phyloP scores from a whole-genome alignment of 2,888 invertebrate genomes.

The Lepidocyrtoides sp. region DNA sequence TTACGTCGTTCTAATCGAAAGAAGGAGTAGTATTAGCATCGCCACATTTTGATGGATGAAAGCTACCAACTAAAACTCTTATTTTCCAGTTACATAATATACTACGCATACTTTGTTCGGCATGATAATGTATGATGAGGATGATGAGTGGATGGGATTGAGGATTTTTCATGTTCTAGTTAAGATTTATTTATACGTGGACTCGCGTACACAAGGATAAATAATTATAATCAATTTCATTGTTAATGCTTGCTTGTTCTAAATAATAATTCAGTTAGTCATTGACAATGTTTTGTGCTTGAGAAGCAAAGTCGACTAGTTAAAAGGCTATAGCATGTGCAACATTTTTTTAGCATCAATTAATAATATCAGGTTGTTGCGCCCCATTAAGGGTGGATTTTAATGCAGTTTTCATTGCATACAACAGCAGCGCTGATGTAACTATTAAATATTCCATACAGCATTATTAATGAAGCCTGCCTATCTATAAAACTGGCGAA shows the following conservation, averaged over 20 bases:
- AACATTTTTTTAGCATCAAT: not conserved
- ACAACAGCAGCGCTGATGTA: not conserved
- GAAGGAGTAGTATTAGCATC: no score
- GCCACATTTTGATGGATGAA: constrained; percentile 5
- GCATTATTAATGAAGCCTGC: no score
- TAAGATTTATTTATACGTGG: not conserved
- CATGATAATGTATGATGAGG: not conserved
- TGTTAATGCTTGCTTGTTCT: no score
- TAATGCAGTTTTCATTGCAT: not conserved
- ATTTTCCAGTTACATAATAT: constrained; percentile 34
- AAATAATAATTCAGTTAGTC: not conserved
- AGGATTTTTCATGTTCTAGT: not conserved
- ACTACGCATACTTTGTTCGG: not conserved
- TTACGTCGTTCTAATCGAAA: not conserved
- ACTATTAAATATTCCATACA: not conserved
- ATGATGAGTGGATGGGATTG: not conserved
- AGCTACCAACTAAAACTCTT: not conserved
- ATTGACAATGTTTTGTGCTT: not conserved
- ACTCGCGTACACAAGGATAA: not conserved
- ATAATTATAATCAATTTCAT: not conserved
- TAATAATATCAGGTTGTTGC: not conserved
- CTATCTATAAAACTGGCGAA: no score
- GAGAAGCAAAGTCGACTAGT: not conserved
- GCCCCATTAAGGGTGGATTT: not conserved
- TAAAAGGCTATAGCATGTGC: not conserved